A percentile compares a stretch with the other conserved stretches of the same genome.
Evolutionary conservation across 1,140 invertebrate species (phyloP).

Genomic region (Charaxes varanes): DNA sequence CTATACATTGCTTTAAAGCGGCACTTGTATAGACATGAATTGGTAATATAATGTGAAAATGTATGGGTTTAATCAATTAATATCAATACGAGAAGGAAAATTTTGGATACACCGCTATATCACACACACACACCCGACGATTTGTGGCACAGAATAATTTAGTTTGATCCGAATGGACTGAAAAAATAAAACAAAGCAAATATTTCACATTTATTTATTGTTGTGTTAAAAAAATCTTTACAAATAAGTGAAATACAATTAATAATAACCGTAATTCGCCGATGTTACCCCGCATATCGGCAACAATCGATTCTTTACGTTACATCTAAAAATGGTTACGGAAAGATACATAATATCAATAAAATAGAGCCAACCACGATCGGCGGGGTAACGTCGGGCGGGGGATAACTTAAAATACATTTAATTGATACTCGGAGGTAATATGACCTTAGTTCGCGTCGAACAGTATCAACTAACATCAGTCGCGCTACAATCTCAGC

Average conservation of each 20-base stretch:
- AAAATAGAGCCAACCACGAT: constrained; percentile 11
- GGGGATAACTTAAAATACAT: constrained; percentile 54
- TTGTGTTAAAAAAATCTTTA: constrained; percentile 72
- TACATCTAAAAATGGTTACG: constrained; percentile 18
- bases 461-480: constrained; percentile 65
- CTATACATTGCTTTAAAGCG: too few relatives aligned
- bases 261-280: constrained; percentile 54
- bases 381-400: constrained; percentile 43
- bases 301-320: constrained; percentile 14
- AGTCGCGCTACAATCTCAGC: constrained; percentile 46
- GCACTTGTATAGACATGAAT: too few relatives aligned
- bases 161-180: too few relatives aligned
- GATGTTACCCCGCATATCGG: constrained; percentile 42
- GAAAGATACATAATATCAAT: constrained; percentile 14
- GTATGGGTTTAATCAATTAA: too few relatives aligned
- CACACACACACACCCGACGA: too few relatives aligned
- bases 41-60: too few relatives aligned
- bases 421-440: constrained; percentile 73
- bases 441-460: constrained; percentile 63
- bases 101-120: too few relatives aligned
- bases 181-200: constrained; percentile 50
- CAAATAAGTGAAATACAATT: constrained; percentile 69
- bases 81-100: too few relatives aligned
- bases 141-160: too few relatives aligned
- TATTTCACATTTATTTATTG: constrained; percentile 72